Percentiles rank a stretch among this genome's conserved stretches.
Conservation (phyloP, 2,888 invertebrate genomes). For the Drosophila paranaensis region DNA sequence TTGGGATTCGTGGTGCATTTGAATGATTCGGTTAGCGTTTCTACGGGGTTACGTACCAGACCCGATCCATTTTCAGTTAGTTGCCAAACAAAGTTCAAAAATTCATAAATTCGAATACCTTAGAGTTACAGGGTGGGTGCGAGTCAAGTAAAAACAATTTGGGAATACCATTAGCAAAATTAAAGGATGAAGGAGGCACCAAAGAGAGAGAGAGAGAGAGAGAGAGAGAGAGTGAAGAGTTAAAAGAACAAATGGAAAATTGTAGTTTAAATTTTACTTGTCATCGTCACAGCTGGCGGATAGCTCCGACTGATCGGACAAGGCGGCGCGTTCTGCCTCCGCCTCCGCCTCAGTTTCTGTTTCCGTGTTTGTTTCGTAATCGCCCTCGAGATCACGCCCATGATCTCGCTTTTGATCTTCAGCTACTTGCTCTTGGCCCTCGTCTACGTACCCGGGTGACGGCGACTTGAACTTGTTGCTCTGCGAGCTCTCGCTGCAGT, state of each 20-base stretch:
- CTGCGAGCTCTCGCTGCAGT: constrained; percentile 78
- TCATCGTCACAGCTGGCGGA: constrained; percentile 58
- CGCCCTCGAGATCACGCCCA: constrained; percentile 23
- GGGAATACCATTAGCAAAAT: constrained; percentile 6
- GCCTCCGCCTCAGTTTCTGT: constrained; percentile 6
- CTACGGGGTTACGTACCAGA: constrained; percentile 20
- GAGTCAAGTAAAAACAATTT: constrained; percentile 5
- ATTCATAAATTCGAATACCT: too few species aligned
- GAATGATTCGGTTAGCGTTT: constrained; percentile 11
- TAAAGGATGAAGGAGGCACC: constrained; percentile 17
- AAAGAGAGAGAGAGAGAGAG: neutral
- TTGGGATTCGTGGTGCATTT: neutral
- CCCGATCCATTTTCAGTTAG: constrained; percentile 21
- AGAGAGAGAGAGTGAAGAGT: neutral
- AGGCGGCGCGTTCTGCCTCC: constrained; percentile 20
- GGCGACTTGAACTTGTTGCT: constrained; percentile 83
- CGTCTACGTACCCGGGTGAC: constrained; percentile 83
- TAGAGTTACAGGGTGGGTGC: constrained; percentile 1
- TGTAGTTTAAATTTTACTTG: constrained; percentile 71
- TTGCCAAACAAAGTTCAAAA: constrained; percentile 6
- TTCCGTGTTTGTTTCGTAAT: constrained; percentile 32
- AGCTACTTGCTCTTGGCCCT: constrained; percentile 24
- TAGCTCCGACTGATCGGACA: constrained; percentile 49
- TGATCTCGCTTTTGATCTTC: constrained; percentile 20
- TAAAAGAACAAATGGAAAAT: constrained; percentile 27